These are phyloP conservation scores for Drosophila quasianomalipes DNA, from an alignment of 2,888 invertebrate genomes.

Conservation along the genomic window DNA sequence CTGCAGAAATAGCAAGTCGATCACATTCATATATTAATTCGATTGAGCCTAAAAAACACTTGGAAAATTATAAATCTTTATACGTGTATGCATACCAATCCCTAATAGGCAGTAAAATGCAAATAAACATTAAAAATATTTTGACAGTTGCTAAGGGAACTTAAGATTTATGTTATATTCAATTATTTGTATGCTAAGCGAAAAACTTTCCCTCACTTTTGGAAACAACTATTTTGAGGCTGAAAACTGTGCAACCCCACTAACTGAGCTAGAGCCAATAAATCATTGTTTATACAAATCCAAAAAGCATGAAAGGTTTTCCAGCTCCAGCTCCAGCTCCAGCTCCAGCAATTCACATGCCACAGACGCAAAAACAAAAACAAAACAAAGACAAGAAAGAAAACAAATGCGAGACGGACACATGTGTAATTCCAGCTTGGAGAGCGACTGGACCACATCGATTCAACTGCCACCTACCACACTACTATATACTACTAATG, in stretches of 20 bases:
- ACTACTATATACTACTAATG: slow-evolving; percentile 49
- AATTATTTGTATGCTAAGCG: slow-evolving; percentile 10
- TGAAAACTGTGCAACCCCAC: slow-evolving; percentile 30
- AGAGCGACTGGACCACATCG: slow-evolving; percentile 46
- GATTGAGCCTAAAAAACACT: neutral
- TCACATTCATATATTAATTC: neutral
- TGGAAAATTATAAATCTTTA: neutral
- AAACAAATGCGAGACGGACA: slow-evolving; percentile 42
- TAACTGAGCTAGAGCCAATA: slow-evolving; percentile 60
- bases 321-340: slow-evolving; percentile 36
- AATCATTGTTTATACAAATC: slow-evolving; percentile 79
- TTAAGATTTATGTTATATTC: slow-evolving; percentile 14
- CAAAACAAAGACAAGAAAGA: slow-evolving; percentile 18
- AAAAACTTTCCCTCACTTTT: slow-evolving; percentile 10
- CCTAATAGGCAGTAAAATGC: neutral
- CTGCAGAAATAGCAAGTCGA: neutral
- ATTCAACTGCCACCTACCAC: slow-evolving; percentile 24
- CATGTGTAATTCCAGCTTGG: slow-evolving; percentile 54
- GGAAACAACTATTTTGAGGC: slow-evolving; percentile 10
- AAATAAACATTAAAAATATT: slow-evolving; percentile 1
- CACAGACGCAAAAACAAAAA: slow-evolving; percentile 47
- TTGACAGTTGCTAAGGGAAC: slow-evolving; percentile 6
- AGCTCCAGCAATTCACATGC: slow-evolving; percentile 46
- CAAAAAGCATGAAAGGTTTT: slow-evolving; percentile 74
- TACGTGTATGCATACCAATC: neutral